Evolutionary conservation across 2,797 vertebrate genomes (phyloP).

Genomic region (Bradypodion pumilum): DNA sequence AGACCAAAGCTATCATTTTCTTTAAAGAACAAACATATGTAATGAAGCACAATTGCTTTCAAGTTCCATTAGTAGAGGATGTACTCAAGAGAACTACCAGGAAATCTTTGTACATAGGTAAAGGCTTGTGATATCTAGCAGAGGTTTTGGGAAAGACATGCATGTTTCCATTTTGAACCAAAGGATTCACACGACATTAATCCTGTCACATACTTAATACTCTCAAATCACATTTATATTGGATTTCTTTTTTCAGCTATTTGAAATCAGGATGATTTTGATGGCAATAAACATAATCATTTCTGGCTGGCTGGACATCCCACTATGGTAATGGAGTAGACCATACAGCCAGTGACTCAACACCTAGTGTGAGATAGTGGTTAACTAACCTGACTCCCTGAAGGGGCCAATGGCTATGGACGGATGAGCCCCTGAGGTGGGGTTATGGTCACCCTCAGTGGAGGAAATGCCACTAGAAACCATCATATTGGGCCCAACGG

Average conservation of each 20-base stretch:
- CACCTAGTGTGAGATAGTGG: too few relatives aligned
- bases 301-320: too few relatives aligned
- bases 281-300: neutral
- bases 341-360: too few relatives aligned
- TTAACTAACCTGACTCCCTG: too few relatives aligned
- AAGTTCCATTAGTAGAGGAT: neutral
- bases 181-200: neutral
- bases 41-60: neutral
- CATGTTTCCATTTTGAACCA: neutral
- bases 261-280: constrained; percentile 4
- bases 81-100: neutral
- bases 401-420: too few relatives aligned
- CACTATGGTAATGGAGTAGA: too few relatives aligned
- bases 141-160: neutral
- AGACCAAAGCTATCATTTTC: too few relatives aligned
- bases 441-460: too few relatives aligned
- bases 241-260: neutral
- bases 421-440: too few relatives aligned
- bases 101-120: neutral
- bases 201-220: neutral
- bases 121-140: neutral
- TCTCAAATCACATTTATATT: constrained; percentile 1
- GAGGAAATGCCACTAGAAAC: too few relatives aligned
- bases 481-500: too few relatives aligned
- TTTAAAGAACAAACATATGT: too few relatives aligned